Percentiles rank a stretch among this genome's conserved stretches.
Conservation (phyloP, 2,888 invertebrate species). For the Octonoba sinensis region DNA sequence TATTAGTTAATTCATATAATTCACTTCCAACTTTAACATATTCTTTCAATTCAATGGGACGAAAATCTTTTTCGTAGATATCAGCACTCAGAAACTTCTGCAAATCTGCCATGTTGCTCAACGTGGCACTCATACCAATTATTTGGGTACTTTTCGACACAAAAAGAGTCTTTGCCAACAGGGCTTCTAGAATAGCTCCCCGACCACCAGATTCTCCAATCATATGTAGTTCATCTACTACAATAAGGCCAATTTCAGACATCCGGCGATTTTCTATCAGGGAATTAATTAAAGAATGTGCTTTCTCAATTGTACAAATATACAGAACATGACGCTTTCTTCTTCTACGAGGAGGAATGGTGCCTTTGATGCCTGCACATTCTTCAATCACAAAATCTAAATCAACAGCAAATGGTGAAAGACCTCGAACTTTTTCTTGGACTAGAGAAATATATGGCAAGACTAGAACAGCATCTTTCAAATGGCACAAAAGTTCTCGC, state of each 20-base stretch:
- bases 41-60: slow-evolving; percentile 83
- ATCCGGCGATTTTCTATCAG: slow-evolving; percentile 83
- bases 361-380: slow-evolving; percentile 91
- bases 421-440: slow-evolving; percentile 88
- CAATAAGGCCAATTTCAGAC: slow-evolving; percentile 82
- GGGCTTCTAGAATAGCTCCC: slow-evolving; percentile 86
- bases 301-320: slow-evolving; percentile 96
- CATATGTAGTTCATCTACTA: slow-evolving; percentile 93
- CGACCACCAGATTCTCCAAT: slow-evolving; percentile 86
- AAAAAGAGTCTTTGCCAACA: slow-evolving; percentile 82
- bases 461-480: slow-evolving; percentile 88
- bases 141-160: slow-evolving; percentile 79
- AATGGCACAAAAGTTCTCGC: slow-evolving; percentile 83
- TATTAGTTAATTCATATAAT: slow-evolving; percentile 75
- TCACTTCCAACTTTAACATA: slow-evolving; percentile 79
- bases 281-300: slow-evolving; percentile 85
- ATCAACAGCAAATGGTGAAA: slow-evolving; percentile 88
- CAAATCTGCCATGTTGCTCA: slow-evolving; percentile 89
- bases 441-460: slow-evolving; percentile 96
- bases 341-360: slow-evolving; percentile 84
- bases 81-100: slow-evolving; percentile 84
- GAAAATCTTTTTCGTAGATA: slow-evolving; percentile 85
- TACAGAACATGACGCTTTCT: slow-evolving; percentile 82
- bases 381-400: slow-evolving; percentile 93
- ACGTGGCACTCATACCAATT: slow-evolving; percentile 97